A percentile compares a stretch with the other conserved stretches of the same genome.
phyloP scores from a whole-genome alignment of 2,113 vertebrate species.

The Pelecanus crispus region DNA sequence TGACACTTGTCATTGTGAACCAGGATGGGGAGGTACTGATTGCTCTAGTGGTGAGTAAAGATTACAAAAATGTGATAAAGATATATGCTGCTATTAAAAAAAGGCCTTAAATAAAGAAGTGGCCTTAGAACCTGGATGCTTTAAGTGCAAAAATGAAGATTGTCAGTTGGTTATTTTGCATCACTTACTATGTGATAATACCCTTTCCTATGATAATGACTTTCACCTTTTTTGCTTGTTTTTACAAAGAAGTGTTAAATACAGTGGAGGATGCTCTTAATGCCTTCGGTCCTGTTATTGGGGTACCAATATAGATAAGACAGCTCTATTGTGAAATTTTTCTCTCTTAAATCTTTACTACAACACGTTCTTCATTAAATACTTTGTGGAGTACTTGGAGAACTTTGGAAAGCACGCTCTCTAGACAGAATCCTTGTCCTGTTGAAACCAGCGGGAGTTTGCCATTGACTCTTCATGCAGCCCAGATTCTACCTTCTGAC shows the following conservation, averaged over 20 bases:
- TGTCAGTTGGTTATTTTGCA: background rate
- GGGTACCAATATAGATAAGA: background rate
- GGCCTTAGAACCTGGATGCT: background rate
- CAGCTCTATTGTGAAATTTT: background rate
- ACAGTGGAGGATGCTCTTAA: background rate
- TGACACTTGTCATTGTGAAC: constrained; percentile 96
- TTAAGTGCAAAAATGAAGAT: background rate
- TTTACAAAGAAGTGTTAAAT: background rate
- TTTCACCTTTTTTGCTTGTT: background rate
- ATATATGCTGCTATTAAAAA: background rate
- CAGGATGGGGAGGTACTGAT: constrained; percentile 96
- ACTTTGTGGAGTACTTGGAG: background rate
- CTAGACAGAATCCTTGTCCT: background rate
- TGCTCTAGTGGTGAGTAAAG: constrained; percentile 97
- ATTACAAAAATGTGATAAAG: background rate
- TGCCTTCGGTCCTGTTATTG: background rate
- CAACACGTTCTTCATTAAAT: background rate
- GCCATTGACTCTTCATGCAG: background rate
- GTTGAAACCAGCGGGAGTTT: background rate
- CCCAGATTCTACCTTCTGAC: background rate
- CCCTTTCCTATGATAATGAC: background rate
- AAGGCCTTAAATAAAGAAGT: background rate
- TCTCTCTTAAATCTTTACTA: background rate
- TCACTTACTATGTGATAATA: background rate
- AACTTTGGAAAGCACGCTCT: background rate